Conservation (phyloP, 2,113 vertebrate genomes). For the Pluvianellus socialis region DNA sequence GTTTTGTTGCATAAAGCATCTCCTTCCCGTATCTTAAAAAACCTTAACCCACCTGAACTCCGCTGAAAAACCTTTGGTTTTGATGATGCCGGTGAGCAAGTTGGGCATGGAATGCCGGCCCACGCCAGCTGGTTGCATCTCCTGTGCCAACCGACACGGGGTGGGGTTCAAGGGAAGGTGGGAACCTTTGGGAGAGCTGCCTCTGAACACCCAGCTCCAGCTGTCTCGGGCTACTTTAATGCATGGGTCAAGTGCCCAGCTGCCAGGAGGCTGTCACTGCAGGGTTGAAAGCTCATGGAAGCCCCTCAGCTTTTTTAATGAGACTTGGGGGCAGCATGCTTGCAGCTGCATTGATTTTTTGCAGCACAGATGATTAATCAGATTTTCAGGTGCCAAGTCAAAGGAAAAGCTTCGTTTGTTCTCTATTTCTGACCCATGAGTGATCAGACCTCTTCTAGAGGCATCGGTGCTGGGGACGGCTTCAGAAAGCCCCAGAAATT, state of each 20-base stretch:
- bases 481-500: neutral
- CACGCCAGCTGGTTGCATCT: neutral
- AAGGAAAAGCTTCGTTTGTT: neutral
- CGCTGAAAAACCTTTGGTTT: neutral
- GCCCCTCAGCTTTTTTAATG: neutral
- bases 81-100: neutral
- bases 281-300: neutral
- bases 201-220: neutral
- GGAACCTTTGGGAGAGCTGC: neutral
- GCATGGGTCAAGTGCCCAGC: neutral
- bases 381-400: neutral
- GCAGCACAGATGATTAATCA: neutral
- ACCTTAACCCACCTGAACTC: neutral
- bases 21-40: neutral
- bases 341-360: neutral
- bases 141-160: neutral
- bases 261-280: neutral
- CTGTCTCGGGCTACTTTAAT: neutral
- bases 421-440: neutral
- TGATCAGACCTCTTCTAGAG: neutral
- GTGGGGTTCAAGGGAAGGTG: neutral
- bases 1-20: neutral
- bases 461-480: neutral
- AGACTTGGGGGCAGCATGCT: neutral
- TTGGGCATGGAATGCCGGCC: neutral